phyloP scores from a whole-genome alignment of 2,888 invertebrate species.

The Osmoderma eremita region DNA sequence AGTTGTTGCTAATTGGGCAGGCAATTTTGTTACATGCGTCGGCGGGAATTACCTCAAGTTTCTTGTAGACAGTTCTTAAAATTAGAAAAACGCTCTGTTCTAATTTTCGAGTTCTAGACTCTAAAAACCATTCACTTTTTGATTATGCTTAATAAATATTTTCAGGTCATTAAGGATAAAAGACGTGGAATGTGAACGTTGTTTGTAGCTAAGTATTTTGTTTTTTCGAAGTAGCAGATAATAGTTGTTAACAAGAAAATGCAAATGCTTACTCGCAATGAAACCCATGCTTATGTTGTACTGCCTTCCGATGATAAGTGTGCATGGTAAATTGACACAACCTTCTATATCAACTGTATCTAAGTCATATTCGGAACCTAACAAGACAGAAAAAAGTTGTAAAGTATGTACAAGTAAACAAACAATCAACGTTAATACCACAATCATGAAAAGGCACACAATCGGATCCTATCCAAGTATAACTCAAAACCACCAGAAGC shows the following conservation, averaged over 20 bases:
- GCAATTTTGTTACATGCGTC: conserved; percentile 44
- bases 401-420: neutral
- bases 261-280: conserved; percentile 46
- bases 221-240: too few species aligned
- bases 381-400: neutral
- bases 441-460: conserved; percentile 47
- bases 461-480: conserved; percentile 22
- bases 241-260: too few species aligned
- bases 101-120: conserved; percentile 36
- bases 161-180: too few species aligned
- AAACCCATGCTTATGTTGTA: conserved; percentile 44
- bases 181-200: too few species aligned
- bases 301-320: conserved; percentile 41
- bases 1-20: conserved; percentile 43
- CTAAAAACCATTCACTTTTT: conserved; percentile 23
- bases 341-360: conserved; percentile 47
- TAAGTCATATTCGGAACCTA: conserved; percentile 48
- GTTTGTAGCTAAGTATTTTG: too few species aligned
- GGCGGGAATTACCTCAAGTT: conserved; percentile 43
- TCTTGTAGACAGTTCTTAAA: conserved; percentile 34
- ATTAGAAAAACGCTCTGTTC: conserved; percentile 41
- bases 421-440: conserved; percentile 44
- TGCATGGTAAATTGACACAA: conserved; percentile 47
- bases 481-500: conserved; percentile 24
- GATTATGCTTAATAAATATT: too few species aligned